These are phyloP conservation scores for Aromia moschata DNA, from an alignment of 2,888 invertebrate genomes.

Conservation along the genomic window DNA sequence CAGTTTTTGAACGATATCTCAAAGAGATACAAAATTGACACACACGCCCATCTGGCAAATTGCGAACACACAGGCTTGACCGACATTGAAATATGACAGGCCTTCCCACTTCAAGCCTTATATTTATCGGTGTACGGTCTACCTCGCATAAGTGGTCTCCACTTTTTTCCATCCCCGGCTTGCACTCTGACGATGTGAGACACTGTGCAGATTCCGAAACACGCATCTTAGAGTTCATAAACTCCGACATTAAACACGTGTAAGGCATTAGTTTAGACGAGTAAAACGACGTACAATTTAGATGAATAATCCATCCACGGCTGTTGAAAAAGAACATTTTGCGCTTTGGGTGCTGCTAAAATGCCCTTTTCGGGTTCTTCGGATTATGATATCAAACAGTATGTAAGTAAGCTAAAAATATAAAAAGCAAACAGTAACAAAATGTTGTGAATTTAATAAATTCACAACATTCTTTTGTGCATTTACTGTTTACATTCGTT, in stretches of 20 bases:
- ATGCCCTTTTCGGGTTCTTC: too few species aligned
- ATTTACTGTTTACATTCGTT: too few species aligned
- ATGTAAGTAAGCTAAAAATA: too few species aligned
- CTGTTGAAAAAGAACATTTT: too few species aligned
- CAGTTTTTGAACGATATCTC: conserved; percentile 4
- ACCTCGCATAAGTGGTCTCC: conserved; percentile 21
- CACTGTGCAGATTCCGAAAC: conserved; percentile 20
- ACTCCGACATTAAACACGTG: conserved; percentile 16
- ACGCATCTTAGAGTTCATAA: conserved; percentile 7
- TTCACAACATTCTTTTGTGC: too few species aligned
- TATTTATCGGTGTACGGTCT: conserved; percentile 21
- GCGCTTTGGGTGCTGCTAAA: too few species aligned
- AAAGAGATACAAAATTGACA: conserved; percentile 13
- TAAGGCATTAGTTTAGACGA: conserved; percentile 5
- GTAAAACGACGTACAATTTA: background rate
- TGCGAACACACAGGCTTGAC: conserved; percentile 15
- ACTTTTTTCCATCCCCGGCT: conserved; percentile 3
- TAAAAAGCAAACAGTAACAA: too few species aligned
- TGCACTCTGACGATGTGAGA: conserved; percentile 1
- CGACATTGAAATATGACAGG: conserved; percentile 25
- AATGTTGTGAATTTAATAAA: too few species aligned
- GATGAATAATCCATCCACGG: too few species aligned
- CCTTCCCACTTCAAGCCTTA: conserved; percentile 23
- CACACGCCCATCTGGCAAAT: conserved; percentile 20
- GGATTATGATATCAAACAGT: too few species aligned